Evolutionary conservation across 2,797 vertebrate genomes (phyloP), one percentile per base, ranked within the genome.

Genomic region (Harpagifer antarcticus): DNA sequence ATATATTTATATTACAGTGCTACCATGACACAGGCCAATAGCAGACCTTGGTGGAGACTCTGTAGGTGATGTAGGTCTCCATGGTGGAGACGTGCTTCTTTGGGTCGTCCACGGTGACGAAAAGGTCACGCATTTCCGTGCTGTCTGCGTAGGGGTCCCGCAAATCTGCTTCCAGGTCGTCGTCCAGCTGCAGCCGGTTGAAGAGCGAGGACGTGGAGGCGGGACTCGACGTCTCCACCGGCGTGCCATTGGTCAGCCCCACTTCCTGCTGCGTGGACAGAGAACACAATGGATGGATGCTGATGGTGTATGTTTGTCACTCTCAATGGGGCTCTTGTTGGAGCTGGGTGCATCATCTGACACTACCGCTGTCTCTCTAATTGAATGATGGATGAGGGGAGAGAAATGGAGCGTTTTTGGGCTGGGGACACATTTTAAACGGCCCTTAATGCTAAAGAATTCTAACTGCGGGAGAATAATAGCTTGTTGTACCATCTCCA

Each of bases 11-110:
- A 27, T 27, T 27, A 45, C 52, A 13, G 49, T 8, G 66, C 67
- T 20, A 55, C 17, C 33, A 49, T 47, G 45, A 73, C 68, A 77
- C 12, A 37, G 60, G 79, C 67, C 63, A 52, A 58, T 53, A 66
- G 15, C 93, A 77, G 91, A 99, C 98, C 95, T 98, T 99, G 74
- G 98, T 98, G 72, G 96, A 97, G 88, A 99, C 96, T 89, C 96
- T 95, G 88, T 99, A 99, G 0, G 97, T 99, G 91, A 99, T 98
- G 78, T 98, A 99, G 0, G 98, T 99, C 91, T 99, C 98, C 98
- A 99, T 99, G 3, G 98, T 98, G 74, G 97, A 98, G 54, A 99
- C 97, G 0, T 99, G 98, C 81, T 99, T 99, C 93, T 98, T 99
- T 11, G 98, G 98, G 82, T 99, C 97, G 48, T 99, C 97, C 0